phyloP scores from a whole-genome alignment of 2,113 vertebrate genomes.

The Oceanodroma tethys region DNA sequence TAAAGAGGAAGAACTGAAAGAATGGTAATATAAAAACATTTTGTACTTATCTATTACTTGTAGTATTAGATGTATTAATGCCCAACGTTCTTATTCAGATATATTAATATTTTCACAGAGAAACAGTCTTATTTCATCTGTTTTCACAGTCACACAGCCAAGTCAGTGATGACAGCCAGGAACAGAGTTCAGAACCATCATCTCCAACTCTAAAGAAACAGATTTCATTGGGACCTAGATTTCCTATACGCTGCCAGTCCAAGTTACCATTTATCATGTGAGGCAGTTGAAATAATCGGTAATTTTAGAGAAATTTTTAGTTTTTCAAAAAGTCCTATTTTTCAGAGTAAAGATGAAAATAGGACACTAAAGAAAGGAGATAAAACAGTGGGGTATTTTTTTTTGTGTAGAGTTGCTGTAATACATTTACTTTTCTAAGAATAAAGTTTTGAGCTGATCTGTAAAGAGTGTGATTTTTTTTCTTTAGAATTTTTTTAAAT shows the following conservation, averaged over 20 bases:
- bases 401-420: background rate
- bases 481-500: background rate
- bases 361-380: background rate
- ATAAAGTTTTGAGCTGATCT: background rate
- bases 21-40: background rate
- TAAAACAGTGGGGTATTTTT: background rate
- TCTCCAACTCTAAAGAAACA: background rate
- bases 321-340: background rate
- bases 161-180: too few relatives aligned
- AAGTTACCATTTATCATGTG: background rate
- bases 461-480: too few relatives aligned
- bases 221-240: fast-evolving
- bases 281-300: background rate
- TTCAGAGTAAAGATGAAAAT: background rate
- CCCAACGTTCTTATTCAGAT: background rate
- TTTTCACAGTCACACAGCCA: background rate
- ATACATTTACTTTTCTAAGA: background rate
- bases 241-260: background rate
- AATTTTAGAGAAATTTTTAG: background rate
- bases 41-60: background rate
- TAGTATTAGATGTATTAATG: background rate
- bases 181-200: background rate
- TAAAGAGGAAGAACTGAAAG: background rate
- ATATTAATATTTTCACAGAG: background rate
- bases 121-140: background rate